These are phyloP conservation scores for Pedetes capensis DNA, from an alignment of 2,113 vertebrate species.

Conservation along the genomic window DNA sequence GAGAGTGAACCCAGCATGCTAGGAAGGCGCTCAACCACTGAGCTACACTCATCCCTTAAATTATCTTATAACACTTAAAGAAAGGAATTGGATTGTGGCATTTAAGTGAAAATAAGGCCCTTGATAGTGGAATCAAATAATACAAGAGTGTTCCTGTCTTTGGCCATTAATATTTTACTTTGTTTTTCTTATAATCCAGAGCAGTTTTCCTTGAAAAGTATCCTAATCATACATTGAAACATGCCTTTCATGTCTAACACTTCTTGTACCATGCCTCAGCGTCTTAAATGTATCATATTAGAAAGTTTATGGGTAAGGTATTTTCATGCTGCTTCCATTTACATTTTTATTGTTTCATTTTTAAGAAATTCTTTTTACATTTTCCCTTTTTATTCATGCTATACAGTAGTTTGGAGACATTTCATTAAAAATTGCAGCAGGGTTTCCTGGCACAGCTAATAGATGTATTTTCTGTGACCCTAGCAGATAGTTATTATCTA, in stretches of 20 bases:
- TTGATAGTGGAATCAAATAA: background rate
- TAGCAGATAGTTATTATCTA: background rate
- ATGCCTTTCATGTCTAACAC: background rate
- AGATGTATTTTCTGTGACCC: conserved; percentile 2
- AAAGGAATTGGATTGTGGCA: background rate
- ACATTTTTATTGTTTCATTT: conserved; percentile 18
- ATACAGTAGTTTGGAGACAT: background rate
- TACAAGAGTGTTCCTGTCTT: background rate
- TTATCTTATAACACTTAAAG: background rate
- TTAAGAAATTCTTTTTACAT: background rate
- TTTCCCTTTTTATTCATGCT: background rate
- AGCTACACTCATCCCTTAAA: background rate
- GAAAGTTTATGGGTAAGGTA: background rate
- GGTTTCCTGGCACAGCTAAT: background rate
- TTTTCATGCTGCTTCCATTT: conserved; percentile 19
- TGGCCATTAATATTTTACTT: background rate
- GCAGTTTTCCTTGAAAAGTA: background rate
- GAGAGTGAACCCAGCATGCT: background rate
- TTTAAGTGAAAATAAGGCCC: conserved; percentile 49
- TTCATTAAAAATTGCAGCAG: background rate
- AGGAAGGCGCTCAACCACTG: background rate
- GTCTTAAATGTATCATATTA: conserved; percentile 23
- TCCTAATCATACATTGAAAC: background rate
- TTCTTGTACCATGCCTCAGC: background rate
- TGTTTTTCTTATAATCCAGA: background rate